These are phyloP conservation scores for Hartigia nigra DNA, from an alignment of 2,888 invertebrate species.

Conservation along the genomic window DNA sequence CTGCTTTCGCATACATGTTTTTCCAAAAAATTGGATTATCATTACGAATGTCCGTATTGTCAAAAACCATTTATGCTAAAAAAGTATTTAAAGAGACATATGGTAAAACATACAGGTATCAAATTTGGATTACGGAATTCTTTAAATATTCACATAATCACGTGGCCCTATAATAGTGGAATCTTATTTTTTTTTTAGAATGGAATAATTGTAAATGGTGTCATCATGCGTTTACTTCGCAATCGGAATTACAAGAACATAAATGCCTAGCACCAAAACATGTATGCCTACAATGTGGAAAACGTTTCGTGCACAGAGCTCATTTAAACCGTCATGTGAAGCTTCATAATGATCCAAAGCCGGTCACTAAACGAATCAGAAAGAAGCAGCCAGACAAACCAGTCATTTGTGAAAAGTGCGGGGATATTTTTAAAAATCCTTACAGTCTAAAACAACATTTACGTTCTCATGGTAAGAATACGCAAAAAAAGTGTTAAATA, in stretches of 20 bases:
- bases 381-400: slow-evolving; percentile 30
- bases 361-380: slow-evolving; percentile 26
- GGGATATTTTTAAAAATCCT: slow-evolving; percentile 62
- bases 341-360: slow-evolving; percentile 51
- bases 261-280: slow-evolving; percentile 38
- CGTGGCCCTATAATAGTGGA: not conserved
- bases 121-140: slow-evolving; percentile 10
- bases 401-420: slow-evolving; percentile 67
- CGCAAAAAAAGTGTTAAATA: slow-evolving; percentile 1
- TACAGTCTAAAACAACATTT: slow-evolving; percentile 67
- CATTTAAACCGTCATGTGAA: slow-evolving; percentile 47
- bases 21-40: slow-evolving; percentile 34
- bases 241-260: slow-evolving; percentile 40
- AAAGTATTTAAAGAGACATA: slow-evolving; percentile 67
- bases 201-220: slow-evolving; percentile 57
- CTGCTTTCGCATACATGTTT: slow-evolving; percentile 59
- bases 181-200: slow-evolving; percentile 22
- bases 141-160: no score
- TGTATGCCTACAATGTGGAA: slow-evolving; percentile 39
- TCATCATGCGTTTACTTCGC: slow-evolving; percentile 51
- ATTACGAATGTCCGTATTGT: slow-evolving; percentile 54
- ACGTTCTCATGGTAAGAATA: slow-evolving; percentile 52
- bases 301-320: slow-evolving; percentile 36
- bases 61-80: slow-evolving; percentile 64
- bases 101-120: slow-evolving; percentile 63